Base-by-base conservation (phyloP, 2,888 invertebrate species). In the Tetropium fuscum region DNA sequence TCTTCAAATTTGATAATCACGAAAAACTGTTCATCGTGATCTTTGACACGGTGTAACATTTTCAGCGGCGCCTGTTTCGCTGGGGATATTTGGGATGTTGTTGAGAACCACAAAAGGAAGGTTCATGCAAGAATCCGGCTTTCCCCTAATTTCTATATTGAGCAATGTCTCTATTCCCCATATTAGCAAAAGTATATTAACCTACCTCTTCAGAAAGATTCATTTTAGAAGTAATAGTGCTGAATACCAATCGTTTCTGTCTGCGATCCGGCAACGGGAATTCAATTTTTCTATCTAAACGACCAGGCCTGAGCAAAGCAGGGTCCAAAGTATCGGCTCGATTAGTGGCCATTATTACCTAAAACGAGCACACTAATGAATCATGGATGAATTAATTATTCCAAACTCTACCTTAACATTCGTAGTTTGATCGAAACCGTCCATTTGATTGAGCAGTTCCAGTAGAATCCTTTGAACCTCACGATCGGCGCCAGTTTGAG, bases 351-450 rank as follows among this genome's bases (percentile, higher is more conserved):
- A 97, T 97, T 60, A 97, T 96, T 7, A 82, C 68, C 89, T 90
- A 69, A 16, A 75, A 74, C 48, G 58, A 15, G 11, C 16, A 40
- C 32, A 32, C 11, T 32, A 32, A 32, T 32, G 27, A 25, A 27
- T 27, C 27, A 27, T 2, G n/a, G 2, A 8, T 8, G 25, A 25
- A 8, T 25, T 25, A 2, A 2, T 4, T 27, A n/a, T 27, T 8
- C 8, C 8, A 8, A 27, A 15, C 2, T 15, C 3, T 74, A 90
- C 98, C 87, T 99, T 99, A 10, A 99, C 98, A 84, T 99, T 99
- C n/a, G 98, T 98, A 1, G 97, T 98, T 83, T 99, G 98, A 84
- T 99, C 99, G 81, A 99, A 99, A 47, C 99, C 99, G 83, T 99
- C 99, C 99, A 99, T 99, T 83, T 99, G 99, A 84, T 99, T 99